Percentiles rank a stretch among this genome's conserved stretches.
Evolutionary conservation across 2,113 vertebrate species (phyloP).

Genomic region (Myiagra hebetior): DNA sequence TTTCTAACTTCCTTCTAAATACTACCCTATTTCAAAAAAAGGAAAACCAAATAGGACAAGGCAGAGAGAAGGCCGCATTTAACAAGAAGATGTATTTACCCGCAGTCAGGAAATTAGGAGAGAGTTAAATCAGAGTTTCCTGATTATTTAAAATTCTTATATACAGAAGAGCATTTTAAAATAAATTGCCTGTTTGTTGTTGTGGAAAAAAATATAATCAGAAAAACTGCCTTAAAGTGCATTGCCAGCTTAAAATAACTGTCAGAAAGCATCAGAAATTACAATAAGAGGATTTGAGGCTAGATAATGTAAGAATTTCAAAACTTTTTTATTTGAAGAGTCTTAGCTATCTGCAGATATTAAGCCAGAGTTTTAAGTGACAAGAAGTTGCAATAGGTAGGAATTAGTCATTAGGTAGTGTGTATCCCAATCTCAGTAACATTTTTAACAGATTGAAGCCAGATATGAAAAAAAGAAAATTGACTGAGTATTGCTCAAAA

Average conservation of each 20-base stretch:
- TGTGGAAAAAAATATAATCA: background rate
- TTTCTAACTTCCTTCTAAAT: background rate
- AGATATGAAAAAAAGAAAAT: background rate
- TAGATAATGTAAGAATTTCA: background rate
- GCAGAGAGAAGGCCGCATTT: background rate
- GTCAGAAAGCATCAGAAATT: background rate
- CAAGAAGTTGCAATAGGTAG: background rate
- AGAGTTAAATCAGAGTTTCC: background rate
- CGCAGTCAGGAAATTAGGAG: background rate
- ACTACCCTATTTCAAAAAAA: background rate
- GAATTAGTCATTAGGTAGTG: background rate
- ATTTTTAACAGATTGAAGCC: background rate
- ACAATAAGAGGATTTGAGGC: background rate
- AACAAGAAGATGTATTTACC: background rate
- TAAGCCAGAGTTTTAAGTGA: background rate
- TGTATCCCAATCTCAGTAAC: background rate
- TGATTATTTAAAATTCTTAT: background rate
- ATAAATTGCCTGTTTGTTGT: background rate
- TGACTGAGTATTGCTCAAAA: background rate
- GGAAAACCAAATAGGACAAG: background rate
- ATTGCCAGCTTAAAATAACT: background rate
- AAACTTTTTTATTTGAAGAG: background rate
- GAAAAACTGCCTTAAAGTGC: background rate
- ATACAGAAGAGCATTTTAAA: background rate
- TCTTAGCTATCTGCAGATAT: background rate